phyloP scores from a whole-genome alignment of 2,113 vertebrate genomes.

The Tetrao urogallus region DNA sequence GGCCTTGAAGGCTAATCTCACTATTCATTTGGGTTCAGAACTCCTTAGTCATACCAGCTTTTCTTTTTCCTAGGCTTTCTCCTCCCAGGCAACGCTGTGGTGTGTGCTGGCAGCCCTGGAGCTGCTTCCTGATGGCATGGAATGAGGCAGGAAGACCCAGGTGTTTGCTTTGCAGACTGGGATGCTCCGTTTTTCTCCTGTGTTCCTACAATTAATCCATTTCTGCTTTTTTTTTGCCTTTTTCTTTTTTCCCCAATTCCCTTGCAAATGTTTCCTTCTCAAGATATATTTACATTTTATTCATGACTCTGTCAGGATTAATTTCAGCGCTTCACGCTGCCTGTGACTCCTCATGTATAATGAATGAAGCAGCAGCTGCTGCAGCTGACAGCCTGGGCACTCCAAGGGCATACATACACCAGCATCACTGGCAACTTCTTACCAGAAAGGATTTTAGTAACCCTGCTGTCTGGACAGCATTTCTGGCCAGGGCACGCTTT shows the following conservation, averaged over 20 bases:
- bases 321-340: constrained; percentile 57
- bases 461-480: neutral
- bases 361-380: constrained; percentile 76
- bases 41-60: neutral
- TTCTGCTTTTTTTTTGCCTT: neutral
- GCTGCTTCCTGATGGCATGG: neutral
- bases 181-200: neutral
- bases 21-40: neutral
- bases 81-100: neutral
- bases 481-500: neutral
- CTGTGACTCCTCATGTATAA: constrained; percentile 71
- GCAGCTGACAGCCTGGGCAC: constrained; percentile 66
- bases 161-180: neutral
- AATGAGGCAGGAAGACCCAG: neutral
- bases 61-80: neutral
- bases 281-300: constrained; percentile 73
- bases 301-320: constrained; percentile 75
- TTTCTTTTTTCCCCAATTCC: neutral
- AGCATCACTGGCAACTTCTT: constrained; percentile 39
- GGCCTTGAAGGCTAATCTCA: neutral
- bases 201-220: neutral
- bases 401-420: constrained; percentile 58
- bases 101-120: neutral
- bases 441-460: constrained; percentile 33
- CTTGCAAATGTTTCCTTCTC: constrained; percentile 57